These are phyloP conservation scores for Acanthococcus lagerstroemiae DNA, from an alignment of 2,888 invertebrate genomes.

Conservation along the genomic window DNA sequence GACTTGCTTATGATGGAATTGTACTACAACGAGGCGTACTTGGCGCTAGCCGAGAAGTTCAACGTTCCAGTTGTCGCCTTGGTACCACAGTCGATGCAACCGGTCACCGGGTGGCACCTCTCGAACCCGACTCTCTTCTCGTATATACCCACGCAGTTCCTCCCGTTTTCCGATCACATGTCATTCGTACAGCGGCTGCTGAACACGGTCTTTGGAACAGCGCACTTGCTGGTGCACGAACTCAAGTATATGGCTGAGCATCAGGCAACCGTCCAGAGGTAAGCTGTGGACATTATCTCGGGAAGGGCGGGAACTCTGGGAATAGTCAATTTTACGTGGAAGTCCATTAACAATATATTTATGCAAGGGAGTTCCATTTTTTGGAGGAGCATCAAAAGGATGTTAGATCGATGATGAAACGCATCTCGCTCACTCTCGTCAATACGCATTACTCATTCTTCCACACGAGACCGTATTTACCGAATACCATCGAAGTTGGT, in stretches of 20 bases:
- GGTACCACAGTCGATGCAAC: conserved; percentile 51
- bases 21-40: conserved; percentile 61
- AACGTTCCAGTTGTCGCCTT: conserved; percentile 52
- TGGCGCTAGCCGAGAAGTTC: conserved; percentile 55
- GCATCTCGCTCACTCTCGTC: conserved; percentile 20
- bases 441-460: conserved; percentile 24
- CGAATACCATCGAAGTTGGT: conserved; percentile 26
- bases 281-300: too few species aligned
- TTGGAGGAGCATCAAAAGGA: background rate
- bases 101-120: conserved; percentile 42
- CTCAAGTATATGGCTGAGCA: conserved; percentile 1
- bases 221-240: conserved; percentile 18
- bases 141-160: conserved; percentile 24
- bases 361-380: conserved; percentile 7
- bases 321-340: conserved; percentile 18
- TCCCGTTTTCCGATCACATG: conserved; percentile 42
- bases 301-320: too few species aligned
- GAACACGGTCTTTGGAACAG: conserved; percentile 42
- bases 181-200: conserved; percentile 42
- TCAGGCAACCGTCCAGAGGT: conserved; percentile 4
- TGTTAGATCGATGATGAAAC: conserved; percentile 18
- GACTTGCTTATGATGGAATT: conserved; percentile 60
- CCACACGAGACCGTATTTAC: conserved; percentile 11
- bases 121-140: conserved; percentile 25
- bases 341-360: background rate